Evolutionary conservation across 2,888 invertebrate genomes (phyloP).

Genomic region (Sclerodermus sp.): DNA sequence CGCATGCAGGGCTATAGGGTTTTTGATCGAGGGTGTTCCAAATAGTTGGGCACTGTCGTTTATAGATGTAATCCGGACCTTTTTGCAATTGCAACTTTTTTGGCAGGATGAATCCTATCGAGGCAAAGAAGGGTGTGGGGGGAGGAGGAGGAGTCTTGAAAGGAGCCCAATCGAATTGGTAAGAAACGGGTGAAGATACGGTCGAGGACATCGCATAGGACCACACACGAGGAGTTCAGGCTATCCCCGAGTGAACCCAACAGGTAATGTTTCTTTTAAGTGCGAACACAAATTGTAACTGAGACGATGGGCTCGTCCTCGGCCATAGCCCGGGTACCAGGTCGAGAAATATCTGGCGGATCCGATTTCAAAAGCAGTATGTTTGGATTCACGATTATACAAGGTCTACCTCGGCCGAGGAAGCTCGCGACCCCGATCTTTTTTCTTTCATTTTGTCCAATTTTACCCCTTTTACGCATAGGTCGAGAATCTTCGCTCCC

Average conservation of each 20-base stretch:
- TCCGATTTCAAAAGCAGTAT: conserved; percentile 55
- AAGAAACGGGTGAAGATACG: conserved; percentile 53
- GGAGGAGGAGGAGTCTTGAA: conserved; percentile 14
- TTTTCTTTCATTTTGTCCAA: conserved; percentile 7
- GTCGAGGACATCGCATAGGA: conserved; percentile 41
- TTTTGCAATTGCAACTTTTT: no score
- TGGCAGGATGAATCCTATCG: no score
- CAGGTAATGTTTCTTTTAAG: conserved; percentile 57
- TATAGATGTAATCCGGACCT: no score
- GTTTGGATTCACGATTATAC: conserved; percentile 39
- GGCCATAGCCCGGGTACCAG: conserved; percentile 24
- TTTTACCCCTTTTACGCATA: no score
- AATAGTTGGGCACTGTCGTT: no score
- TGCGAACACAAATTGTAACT: conserved; percentile 58
- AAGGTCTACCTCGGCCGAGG: conserved; percentile 11
- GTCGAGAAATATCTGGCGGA: conserved; percentile 46
- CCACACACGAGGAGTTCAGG: conserved; percentile 49
- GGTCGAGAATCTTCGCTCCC: no score
- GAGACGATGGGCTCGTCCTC: conserved; percentile 47
- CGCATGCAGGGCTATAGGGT: no score
- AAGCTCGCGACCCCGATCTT: conserved; percentile 22
- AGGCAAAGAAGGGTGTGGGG: not conserved
- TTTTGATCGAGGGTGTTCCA: no score
- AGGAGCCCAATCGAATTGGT: conserved; percentile 49
- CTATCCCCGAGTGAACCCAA: conserved; percentile 40